Percentiles rank a stretch among this genome's conserved stretches.
Evolutionary conservation across 35 echinoderm and acorn worm genomes (phyloP).

Genomic region (Stichopus chloronotus): DNA sequence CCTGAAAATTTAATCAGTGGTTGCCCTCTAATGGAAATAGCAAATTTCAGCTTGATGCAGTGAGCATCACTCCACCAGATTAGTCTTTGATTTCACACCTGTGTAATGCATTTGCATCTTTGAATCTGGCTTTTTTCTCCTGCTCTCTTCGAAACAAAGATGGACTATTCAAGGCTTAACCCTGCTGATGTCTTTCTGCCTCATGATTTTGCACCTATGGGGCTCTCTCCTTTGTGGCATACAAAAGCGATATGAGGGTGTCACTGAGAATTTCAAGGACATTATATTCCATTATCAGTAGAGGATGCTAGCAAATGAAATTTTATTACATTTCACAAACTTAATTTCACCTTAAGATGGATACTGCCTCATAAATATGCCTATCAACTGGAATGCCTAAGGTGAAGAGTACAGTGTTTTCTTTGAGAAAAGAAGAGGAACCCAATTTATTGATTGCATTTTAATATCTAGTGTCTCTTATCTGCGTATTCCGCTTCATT

Average conservation of each 20-base stretch:
- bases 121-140: neutral
- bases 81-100: conserved; percentile 12
- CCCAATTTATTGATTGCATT: too few relatives aligned
- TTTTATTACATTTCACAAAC: neutral
- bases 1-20: neutral
- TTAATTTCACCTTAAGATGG: neutral
- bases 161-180: neutral
- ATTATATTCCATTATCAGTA: neutral
- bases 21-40: conserved; percentile 8
- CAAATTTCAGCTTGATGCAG: neutral
- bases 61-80: neutral
- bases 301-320: neutral
- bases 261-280: neutral
- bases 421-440: neutral
- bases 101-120: neutral
- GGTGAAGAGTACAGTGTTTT: too few relatives aligned
- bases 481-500: too few relatives aligned
- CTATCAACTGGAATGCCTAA: neutral
- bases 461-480: too few relatives aligned
- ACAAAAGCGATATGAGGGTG: neutral
- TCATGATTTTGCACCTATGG: neutral
- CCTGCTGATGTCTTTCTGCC: neutral
- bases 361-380: conserved; percentile 4
- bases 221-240: neutral
- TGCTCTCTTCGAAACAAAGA: neutral